Evolutionary conservation across 2,888 invertebrate species (phyloP), one percentile per base, ranked within the genome.

Genomic region (Tridacna gigas): DNA sequence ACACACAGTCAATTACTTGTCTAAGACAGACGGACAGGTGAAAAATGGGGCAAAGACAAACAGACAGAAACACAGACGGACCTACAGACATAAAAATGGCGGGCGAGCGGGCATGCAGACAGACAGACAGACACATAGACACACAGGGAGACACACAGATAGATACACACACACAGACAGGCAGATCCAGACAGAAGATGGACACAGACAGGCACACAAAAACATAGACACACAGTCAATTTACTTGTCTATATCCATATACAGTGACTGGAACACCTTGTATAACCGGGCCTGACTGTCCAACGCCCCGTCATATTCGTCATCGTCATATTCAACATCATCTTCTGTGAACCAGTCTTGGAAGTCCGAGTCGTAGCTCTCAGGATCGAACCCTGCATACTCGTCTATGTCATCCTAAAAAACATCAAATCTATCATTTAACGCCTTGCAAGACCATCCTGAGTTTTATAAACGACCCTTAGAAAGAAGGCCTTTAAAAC

Each of bases 171-270:
- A 65, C 3, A 65, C 15, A 65, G 15, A 65, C 15, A 25, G 12
- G 25, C 22, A 4, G 26, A 22, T 15, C 1, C 1, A 22, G 26
- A 20, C 25, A 25, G 12, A n/a, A 65, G 12, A 11, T 65, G 22
- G 22, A n/a, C n/a, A n/a, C n/a, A n/a, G n/a, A n/a, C 37, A 4
- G 3, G 7, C n/a, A 65, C 15, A 63, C n/a, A 63, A 63, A 13
- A 3, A 69, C 37, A 45, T 4, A 65, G 7, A 37, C 37, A 37
- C 37, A 37, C 37, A 7, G 37, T 4, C 37, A 37, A 37, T 73
- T 66, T 81, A 86, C 86, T 66, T 79, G 25, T 51, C 12, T 22
- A 83, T 20, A 51, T 86, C 77, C 86, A 86, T 83, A 48, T 69
- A 86, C 12, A 81, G 78, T 13, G 67, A 48, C 2, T 75, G 60